A percentile compares a stretch with the other conserved stretches of the same genome.
Conservation (phyloP, 2,113 vertebrate species). For the Cromileptes altivelis region DNA sequence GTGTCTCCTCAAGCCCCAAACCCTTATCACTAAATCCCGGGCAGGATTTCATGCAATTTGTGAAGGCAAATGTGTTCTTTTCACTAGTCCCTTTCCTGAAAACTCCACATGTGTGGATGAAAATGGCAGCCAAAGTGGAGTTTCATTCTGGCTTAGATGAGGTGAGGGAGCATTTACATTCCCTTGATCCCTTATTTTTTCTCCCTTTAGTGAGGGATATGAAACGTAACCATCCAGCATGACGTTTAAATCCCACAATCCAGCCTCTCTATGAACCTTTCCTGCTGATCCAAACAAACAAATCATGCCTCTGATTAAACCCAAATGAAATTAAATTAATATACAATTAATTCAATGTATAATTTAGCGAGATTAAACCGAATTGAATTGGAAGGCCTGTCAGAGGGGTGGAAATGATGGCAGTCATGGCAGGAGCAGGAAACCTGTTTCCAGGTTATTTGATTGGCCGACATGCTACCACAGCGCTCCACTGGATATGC, state of each 20-base stretch:
- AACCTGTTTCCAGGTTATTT: slow-evolving; percentile 65
- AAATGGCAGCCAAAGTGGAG: slow-evolving; percentile 68
- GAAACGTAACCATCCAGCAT: slow-evolving; percentile 60
- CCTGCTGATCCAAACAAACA: slow-evolving; percentile 63
- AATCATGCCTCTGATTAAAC: slow-evolving; percentile 54
- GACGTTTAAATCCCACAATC: slow-evolving; percentile 58
- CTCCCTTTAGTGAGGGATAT: slow-evolving; percentile 55
- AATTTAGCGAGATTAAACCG: slow-evolving; percentile 49
- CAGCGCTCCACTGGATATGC: slow-evolving; percentile 57
- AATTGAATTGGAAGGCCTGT: slow-evolving; percentile 38
- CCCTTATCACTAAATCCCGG: slow-evolving; percentile 62
- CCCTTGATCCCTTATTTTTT: slow-evolving; percentile 66
- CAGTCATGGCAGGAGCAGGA: slow-evolving; percentile 48
- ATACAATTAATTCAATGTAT: slow-evolving; percentile 45
- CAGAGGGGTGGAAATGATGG: slow-evolving; percentile 42
- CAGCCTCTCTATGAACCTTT: slow-evolving; percentile 41
- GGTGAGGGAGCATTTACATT: slow-evolving; percentile 75
- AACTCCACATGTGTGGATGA: slow-evolving; percentile 63
- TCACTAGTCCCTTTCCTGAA: slow-evolving; percentile 55
- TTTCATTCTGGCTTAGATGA: slow-evolving; percentile 76
- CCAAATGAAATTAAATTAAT: slow-evolving; percentile 58
- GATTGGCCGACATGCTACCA: slow-evolving; percentile 58
- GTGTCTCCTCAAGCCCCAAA: slow-evolving; percentile 33
- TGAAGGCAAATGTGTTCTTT: slow-evolving; percentile 69
- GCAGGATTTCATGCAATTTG: slow-evolving; percentile 65